These are phyloP conservation scores for Apoderus coryli DNA, from an alignment of 2,888 invertebrate genomes.

Conservation along the genomic window DNA sequence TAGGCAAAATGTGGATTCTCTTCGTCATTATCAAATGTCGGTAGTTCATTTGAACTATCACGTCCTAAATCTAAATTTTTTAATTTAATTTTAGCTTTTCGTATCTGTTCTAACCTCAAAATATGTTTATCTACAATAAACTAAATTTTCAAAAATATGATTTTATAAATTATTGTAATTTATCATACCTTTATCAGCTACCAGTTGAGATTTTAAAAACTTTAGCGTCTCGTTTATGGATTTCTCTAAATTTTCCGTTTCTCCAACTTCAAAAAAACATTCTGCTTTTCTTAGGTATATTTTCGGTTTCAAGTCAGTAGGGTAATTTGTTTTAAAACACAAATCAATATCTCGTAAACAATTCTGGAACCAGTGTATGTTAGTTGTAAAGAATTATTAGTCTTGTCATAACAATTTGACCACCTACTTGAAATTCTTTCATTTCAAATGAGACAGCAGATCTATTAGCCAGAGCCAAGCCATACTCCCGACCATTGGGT, in stretches of 20 bases:
- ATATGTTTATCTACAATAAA: slow-evolving; percentile 23
- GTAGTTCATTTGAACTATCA: slow-evolving; percentile 26
- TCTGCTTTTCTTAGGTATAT: slow-evolving; percentile 48
- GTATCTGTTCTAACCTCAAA: slow-evolving; percentile 24
- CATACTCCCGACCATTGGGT: slow-evolving; percentile 39
- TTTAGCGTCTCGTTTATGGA: slow-evolving; percentile 20
- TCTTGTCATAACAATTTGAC: no score
- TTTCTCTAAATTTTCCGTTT: slow-evolving; percentile 22
- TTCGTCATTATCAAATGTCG: slow-evolving; percentile 34
- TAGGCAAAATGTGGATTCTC: slow-evolving; percentile 37
- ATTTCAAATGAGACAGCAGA: slow-evolving; percentile 49
- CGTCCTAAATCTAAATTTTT: slow-evolving; percentile 17
- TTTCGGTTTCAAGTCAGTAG: slow-evolving; percentile 46
- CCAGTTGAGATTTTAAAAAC: slow-evolving; percentile 19
- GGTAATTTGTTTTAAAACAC: slow-evolving; percentile 47
- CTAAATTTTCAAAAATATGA: no score
- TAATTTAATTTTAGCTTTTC: slow-evolving; percentile 19
- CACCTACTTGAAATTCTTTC: slow-evolving; percentile 45
- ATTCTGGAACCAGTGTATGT: slow-evolving; percentile 36
- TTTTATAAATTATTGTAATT: no score
- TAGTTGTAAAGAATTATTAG: no score
- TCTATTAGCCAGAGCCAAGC: slow-evolving; percentile 51
- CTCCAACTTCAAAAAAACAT: slow-evolving; percentile 41
- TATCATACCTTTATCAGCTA: slow-evolving; percentile 24
- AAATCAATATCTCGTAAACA: slow-evolving; percentile 47